Evolutionary conservation across 2,113 vertebrate genomes (phyloP), one percentile per base, ranked within the genome.

Genomic region (Argyrosomus japonicus): DNA sequence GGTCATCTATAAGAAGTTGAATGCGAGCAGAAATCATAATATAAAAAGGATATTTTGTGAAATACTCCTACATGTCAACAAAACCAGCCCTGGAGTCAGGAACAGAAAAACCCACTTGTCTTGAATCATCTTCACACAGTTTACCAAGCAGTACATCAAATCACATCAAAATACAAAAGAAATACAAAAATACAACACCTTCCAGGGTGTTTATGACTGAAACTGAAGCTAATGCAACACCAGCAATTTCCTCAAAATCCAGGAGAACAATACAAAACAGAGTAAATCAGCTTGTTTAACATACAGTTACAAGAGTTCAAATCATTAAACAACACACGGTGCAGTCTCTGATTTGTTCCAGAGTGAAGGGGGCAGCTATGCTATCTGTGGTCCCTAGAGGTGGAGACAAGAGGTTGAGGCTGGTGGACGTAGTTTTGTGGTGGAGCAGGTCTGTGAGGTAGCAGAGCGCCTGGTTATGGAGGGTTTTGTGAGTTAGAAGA

Each of bases 61-160:
- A 67, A 68, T 17, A 27, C 43, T 50, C 27, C 17, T 6, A 53
- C 29, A 40, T 65, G 9, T 70, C 27, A 63, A 74, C 5, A 23
- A 67, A 62, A 73, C 3, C 27, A 65, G 11, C 43, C 40, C 17
- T 68, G 48, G 19, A 68, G 51, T 54, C 27, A 12, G 47, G 1
- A 8, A 75, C 13, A 72, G 48, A 63, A 51, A 69, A 40, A 48
- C 32, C 23, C 11, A 54, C 51, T 36, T 32, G 14, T 45, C 12
- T 67, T 82, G 25, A 72, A 61, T 64, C 54, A 21, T 75, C 18
- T 69, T 57, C 27, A 45, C 57, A 45, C 27, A n/a, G 62, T 83
- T 63, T 40, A 45, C 13, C n/a, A n/a, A 64, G 29, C 19, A 36
- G 7, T 40, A 56, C 62, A 77, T 68, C 27, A 11, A 56, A 7